Conservation (phyloP, 2,888 invertebrate species). For the Ditylenchus weischeri region DNA sequence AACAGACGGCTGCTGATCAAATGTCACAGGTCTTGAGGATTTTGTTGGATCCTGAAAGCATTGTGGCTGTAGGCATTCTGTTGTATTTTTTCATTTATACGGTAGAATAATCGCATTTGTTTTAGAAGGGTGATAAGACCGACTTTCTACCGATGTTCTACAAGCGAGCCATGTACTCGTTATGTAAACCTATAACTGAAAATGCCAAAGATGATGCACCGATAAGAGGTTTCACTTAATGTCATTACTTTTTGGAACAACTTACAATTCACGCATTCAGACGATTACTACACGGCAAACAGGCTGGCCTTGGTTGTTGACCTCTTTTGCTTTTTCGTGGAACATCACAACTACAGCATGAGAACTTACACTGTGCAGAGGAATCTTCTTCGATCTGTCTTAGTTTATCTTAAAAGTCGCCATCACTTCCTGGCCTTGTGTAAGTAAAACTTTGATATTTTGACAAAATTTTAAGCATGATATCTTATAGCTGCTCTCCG, state of each 20-base stretch:
- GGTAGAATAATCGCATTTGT: no score
- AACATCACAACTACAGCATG: constrained; percentile 88
- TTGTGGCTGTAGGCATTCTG: constrained; percentile 35
- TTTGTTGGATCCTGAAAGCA: constrained; percentile 53
- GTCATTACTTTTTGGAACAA: background rate
- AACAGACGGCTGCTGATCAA: constrained; percentile 89
- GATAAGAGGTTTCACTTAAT: constrained; percentile 36
- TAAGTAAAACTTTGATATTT: constrained; percentile 58
- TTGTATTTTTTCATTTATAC: background rate
- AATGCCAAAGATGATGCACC: constrained; percentile 68
- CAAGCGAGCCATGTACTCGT: constrained; percentile 91
- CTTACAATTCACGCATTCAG: constrained; percentile 60
- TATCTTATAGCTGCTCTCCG: constrained; percentile 74
- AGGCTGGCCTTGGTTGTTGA: constrained; percentile 88
- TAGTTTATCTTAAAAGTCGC: constrained; percentile 66
- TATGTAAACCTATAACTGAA: constrained; percentile 89
- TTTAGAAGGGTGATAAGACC: constrained; percentile 84
- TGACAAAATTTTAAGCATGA: background rate
- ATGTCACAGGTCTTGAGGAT: constrained; percentile 72
- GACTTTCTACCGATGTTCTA: constrained; percentile 98
- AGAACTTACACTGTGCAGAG: constrained; percentile 95
- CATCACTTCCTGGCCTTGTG: constrained; percentile 80
- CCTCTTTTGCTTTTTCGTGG: constrained; percentile 93
- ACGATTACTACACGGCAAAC: constrained; percentile 93
- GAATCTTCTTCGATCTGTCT: constrained; percentile 87